phyloP scores from a whole-genome alignment of 2,797 vertebrate species.

The Alectoris magna region DNA sequence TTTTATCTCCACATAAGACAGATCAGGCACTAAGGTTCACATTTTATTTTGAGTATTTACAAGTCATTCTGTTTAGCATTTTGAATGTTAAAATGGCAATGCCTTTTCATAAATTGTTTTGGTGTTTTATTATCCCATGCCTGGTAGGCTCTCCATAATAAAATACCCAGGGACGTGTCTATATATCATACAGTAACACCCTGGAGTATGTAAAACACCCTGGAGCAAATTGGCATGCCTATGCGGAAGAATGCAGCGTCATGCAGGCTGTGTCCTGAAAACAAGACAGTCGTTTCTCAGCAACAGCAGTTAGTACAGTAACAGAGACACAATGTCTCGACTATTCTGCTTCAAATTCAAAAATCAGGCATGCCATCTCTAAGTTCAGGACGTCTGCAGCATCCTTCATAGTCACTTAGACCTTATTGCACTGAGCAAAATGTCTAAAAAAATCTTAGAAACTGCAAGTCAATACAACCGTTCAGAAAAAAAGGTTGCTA shows the following conservation, averaged over 20 bases:
- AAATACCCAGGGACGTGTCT: background rate
- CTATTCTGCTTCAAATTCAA: background rate
- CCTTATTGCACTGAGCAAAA: background rate
- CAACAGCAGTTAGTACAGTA: background rate
- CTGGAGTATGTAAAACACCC: background rate
- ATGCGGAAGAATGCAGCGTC: background rate
- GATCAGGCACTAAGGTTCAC: background rate
- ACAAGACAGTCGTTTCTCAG: background rate
- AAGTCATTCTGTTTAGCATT: background rate
- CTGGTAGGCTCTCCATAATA: background rate
- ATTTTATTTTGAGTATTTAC: background rate
- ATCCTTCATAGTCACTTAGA: background rate
- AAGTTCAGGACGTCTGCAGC: background rate
- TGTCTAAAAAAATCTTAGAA: background rate
- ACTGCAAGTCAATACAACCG: background rate
- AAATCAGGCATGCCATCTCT: background rate
- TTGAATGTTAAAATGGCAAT: background rate
- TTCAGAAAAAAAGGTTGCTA: background rate
- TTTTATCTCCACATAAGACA: background rate
- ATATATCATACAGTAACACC: background rate
- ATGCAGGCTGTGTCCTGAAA: background rate
- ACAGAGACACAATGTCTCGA: background rate
- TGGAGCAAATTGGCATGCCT: accelerated
- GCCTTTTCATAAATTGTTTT: background rate
- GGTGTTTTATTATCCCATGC: background rate